Evolutionary conservation across 92 coral and sea anemone species (phyloP).

Genomic region (Epizoanthus ramosus): DNA sequence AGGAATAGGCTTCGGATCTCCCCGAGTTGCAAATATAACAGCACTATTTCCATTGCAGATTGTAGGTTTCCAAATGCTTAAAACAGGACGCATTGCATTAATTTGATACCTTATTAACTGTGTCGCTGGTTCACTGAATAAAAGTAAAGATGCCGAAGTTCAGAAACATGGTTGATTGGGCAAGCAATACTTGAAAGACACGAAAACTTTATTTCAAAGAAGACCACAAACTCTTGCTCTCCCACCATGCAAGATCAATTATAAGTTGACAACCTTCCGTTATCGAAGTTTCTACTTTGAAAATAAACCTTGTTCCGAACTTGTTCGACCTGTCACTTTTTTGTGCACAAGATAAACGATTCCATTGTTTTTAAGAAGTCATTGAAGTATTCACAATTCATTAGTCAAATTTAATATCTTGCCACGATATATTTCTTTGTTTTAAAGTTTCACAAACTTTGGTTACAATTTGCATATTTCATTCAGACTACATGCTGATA

Average conservation of each 20-base stretch:
- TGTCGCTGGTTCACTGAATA: neutral
- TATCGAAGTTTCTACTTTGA: too few relatives aligned
- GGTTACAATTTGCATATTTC: neutral
- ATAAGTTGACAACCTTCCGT: neutral
- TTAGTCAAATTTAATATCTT: neutral
- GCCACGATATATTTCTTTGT: neutral
- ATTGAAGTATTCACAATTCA: neutral
- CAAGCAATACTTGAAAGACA: slow-evolving; percentile 5
- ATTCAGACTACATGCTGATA: slow-evolving; percentile 36
- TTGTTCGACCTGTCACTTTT: slow-evolving; percentile 1
- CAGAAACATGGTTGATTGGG: neutral
- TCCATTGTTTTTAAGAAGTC: neutral
- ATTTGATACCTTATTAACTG: too few relatives aligned
- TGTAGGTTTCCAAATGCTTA: too few relatives aligned
- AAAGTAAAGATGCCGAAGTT: neutral
- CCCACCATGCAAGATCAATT: neutral
- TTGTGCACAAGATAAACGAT: slow-evolving; percentile 11
- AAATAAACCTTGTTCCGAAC: neutral
- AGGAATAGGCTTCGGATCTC: too few relatives aligned
- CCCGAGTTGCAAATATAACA: too few relatives aligned
- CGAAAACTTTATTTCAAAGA: neutral
- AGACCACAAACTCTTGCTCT: neutral
- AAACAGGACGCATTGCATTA: too few relatives aligned
- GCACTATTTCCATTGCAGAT: too few relatives aligned
- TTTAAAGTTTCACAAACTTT: neutral